A percentile compares a stretch with the other conserved stretches of the same genome.
phyloP scores from a whole-genome alignment of 1,140 invertebrate species.

The Linepithema humile region DNA sequence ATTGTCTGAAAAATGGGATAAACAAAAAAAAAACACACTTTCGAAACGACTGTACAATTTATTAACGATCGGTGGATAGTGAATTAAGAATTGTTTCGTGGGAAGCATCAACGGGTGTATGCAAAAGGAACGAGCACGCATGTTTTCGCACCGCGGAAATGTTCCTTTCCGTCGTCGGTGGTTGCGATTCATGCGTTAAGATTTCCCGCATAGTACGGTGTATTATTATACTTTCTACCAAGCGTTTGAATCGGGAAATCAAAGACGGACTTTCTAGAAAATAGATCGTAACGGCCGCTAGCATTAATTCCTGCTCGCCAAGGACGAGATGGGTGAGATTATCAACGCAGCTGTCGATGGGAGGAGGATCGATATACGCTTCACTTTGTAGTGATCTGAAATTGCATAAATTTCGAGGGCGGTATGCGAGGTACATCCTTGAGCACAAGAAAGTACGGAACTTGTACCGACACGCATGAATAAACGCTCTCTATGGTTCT shows the following conservation, averaged over 20 bases:
- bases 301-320: neutral
- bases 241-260: conserved; percentile 62
- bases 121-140: conserved; percentile 7
- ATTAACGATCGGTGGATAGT: conserved; percentile 15
- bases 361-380: conserved; percentile 13
- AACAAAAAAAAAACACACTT: neutral
- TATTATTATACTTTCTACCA: conserved; percentile 64
- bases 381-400: conserved; percentile 47
- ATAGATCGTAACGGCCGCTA: conserved; percentile 20
- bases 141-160: conserved; percentile 32
- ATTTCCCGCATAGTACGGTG: conserved; percentile 51
- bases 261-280: conserved; percentile 59
- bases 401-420: conserved; percentile 69
- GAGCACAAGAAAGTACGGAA: conserved; percentile 69
- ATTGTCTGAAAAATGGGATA: neutral
- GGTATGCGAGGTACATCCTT: conserved; percentile 56
- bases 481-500: conserved; percentile 64
- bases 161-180: neutral
- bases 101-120: neutral
- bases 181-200: conserved; percentile 48
- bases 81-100: conserved; percentile 28
- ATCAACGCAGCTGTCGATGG: neutral
- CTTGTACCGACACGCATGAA: conserved; percentile 60
- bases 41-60: neutral
- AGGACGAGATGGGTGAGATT: neutral